These are phyloP conservation scores for Drosophila suzukii DNA, from an alignment of 1,140 invertebrate species.

Conservation along the genomic window DNA sequence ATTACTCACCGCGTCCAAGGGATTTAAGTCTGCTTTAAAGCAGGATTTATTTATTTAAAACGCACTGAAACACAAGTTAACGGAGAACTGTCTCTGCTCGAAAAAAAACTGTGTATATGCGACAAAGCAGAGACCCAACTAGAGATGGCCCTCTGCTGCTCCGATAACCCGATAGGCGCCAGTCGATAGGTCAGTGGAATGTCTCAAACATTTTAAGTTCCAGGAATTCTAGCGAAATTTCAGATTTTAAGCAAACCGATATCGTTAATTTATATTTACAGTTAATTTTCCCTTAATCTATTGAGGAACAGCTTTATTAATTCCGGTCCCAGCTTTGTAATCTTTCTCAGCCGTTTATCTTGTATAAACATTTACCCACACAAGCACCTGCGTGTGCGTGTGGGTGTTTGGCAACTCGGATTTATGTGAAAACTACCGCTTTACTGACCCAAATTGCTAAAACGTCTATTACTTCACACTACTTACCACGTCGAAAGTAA, in stretches of 20 bases:
- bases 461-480: not conserved
- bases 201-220: not conserved
- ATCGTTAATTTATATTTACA: no score
- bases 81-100: slow-evolving; percentile 7
- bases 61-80: slow-evolving; percentile 36
- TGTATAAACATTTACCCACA: slow-evolving; percentile 12
- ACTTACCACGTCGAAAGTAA: slow-evolving; percentile 55
- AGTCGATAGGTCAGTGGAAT: slow-evolving; percentile 4
- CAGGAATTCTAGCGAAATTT: not conserved
- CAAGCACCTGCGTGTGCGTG: slow-evolving; percentile 3
- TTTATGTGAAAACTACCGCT: not conserved
- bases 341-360: not conserved
- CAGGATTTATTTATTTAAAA: slow-evolving; percentile 60
- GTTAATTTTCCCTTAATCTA: no score
- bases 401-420: slow-evolving; percentile 4
- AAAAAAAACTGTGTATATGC: slow-evolving; percentile 39
- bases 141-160: slow-evolving; percentile 5
- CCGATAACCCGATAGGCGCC: slow-evolving; percentile 6
- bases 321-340: not conserved
- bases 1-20: slow-evolving; percentile 63
- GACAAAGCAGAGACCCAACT: slow-evolving; percentile 6
- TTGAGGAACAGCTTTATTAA: not conserved
- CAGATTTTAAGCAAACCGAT: no score
- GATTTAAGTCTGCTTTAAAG: slow-evolving; percentile 60
- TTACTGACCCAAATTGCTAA: not conserved